phyloP scores from a whole-genome alignment of 2,888 invertebrate species.

The Dendrolimus houi region DNA sequence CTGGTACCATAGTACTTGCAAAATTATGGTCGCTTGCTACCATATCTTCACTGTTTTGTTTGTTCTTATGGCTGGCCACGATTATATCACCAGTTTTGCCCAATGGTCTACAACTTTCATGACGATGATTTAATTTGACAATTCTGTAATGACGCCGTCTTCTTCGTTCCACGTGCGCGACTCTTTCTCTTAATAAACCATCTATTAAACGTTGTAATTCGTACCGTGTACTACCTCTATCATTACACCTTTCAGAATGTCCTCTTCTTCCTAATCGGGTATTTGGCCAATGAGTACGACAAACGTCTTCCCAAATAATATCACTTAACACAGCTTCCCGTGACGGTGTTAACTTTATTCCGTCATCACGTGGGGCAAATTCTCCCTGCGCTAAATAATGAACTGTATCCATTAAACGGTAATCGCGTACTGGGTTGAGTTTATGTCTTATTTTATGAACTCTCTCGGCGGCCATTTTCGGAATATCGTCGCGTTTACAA shows the following conservation, averaged over 20 bases:
- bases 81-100: conserved; percentile 69
- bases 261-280: conserved; percentile 54
- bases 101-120: conserved; percentile 52
- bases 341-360: conserved; percentile 64
- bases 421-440: conserved; percentile 64
- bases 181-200: conserved; percentile 55
- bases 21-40: conserved; percentile 38
- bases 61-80: conserved; percentile 63
- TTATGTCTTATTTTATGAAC: conserved; percentile 64
- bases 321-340: conserved; percentile 67
- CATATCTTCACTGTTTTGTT: conserved; percentile 36
- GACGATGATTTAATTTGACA: conserved; percentile 60
- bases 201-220: conserved; percentile 64
- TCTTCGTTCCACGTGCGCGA: conserved; percentile 61
- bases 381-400: conserved; percentile 70
- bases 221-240: conserved; percentile 45
- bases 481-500: conserved; percentile 51
- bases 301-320: conserved; percentile 69
- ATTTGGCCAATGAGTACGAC: conserved; percentile 67
- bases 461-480: conserved; percentile 59
- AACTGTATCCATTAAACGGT: conserved; percentile 66
- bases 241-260: conserved; percentile 48
- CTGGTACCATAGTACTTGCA: conserved; percentile 30
- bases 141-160: conserved; percentile 64
- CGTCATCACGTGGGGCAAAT: conserved; percentile 67